Conservation (phyloP, 1,140 invertebrate species). For the Procambarus clarkii region DNA sequence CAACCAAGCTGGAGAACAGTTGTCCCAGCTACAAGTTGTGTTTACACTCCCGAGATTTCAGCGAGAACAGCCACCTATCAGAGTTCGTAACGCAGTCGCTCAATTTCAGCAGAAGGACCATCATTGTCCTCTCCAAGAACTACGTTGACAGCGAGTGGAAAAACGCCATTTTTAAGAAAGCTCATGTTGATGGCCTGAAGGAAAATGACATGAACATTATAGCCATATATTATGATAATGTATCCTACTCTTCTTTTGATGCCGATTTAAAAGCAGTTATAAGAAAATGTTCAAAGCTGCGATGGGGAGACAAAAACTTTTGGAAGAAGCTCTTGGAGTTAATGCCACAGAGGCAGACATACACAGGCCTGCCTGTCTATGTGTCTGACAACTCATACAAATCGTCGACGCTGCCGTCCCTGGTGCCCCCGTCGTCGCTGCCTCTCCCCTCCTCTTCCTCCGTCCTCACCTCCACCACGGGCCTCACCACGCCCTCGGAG, state of each 20-base stretch:
- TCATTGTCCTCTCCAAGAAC: constrained; percentile 93
- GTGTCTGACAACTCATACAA: constrained; percentile 59
- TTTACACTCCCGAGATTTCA: constrained; percentile 93
- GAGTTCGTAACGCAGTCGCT: constrained; percentile 95
- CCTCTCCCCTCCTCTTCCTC: constrained; percentile 67
- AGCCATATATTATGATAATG: constrained; percentile 88
- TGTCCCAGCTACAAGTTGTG: constrained; percentile 91
- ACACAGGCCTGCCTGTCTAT: constrained; percentile 62
- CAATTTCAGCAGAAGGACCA: constrained; percentile 89
- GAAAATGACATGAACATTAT: constrained; percentile 88
- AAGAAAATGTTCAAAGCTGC: constrained; percentile 92
- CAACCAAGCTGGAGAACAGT: constrained; percentile 86
- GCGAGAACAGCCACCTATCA: constrained; percentile 80
- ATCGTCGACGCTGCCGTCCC: constrained; percentile 53
- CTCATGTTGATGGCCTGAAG: constrained; percentile 90
- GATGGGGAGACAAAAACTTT: constrained; percentile 93
- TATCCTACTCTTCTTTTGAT: constrained; percentile 88
- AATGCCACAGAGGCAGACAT: constrained; percentile 79
- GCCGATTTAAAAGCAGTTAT: constrained; percentile 92
- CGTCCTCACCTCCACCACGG: constrained; percentile 65
- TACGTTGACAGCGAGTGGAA: constrained; percentile 97
- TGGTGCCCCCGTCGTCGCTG: constrained; percentile 37
- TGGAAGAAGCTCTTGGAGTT: constrained; percentile 95
- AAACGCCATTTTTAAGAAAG: constrained; percentile 94
- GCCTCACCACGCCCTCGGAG: constrained; percentile 66